A percentile compares a stretch with the other conserved stretches of the same genome.
phyloP scores from a whole-genome alignment of 2,113 vertebrate genomes.

The Rousettus leschenaultii region DNA sequence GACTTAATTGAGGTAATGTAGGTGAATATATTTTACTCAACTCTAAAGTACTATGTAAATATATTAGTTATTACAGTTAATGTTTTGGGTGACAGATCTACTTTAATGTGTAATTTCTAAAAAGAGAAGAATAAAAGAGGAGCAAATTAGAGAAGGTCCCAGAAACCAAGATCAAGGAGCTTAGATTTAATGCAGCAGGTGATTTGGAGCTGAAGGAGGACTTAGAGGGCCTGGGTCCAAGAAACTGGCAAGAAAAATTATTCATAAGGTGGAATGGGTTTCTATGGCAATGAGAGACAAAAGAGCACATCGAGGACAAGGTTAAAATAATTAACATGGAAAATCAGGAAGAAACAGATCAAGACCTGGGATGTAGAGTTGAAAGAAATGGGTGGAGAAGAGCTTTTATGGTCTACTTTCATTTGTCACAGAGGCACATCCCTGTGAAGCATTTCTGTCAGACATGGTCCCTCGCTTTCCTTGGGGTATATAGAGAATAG shows the following conservation, averaged over 20 bases:
- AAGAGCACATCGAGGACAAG: background rate
- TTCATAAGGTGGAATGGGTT: background rate
- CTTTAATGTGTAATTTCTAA: conserved; percentile 48
- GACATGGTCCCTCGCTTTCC: background rate
- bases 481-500: background rate
- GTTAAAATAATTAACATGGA: conserved; percentile 53
- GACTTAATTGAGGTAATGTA: background rate
- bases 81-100: conserved; percentile 24
- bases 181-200: conserved; percentile 51
- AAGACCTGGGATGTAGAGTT: background rate
- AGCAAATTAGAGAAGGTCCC: background rate
- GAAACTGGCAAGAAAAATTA: background rate
- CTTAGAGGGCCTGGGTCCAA: background rate
- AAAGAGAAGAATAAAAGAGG: conserved; percentile 4
- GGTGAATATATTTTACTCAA: background rate
- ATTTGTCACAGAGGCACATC: background rate
- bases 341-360: background rate
- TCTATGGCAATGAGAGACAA: conserved; percentile 46
- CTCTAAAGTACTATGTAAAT: conserved; percentile 12
- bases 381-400: background rate
- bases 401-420: background rate
- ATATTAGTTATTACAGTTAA: conserved; percentile 24
- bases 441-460: background rate
- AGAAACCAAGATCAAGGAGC: conserved; percentile 20
- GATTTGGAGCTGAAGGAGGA: conserved; percentile 15